These are phyloP conservation scores for Scotopteryx bipunctaria DNA, from an alignment of 2,888 invertebrate species.

Conservation along the genomic window DNA sequence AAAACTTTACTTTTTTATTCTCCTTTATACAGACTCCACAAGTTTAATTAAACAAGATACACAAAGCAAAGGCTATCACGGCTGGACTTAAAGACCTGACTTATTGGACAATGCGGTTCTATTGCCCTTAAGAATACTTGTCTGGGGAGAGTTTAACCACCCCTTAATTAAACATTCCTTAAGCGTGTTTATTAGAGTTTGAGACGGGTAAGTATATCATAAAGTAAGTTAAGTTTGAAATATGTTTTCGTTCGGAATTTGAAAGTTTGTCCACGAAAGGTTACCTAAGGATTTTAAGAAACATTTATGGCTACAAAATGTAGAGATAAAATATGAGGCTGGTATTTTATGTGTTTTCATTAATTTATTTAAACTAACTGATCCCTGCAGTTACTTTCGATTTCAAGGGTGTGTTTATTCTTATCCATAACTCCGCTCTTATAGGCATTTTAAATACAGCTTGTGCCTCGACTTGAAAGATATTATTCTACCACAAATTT, in stretches of 20 bases:
- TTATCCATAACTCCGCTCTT: too few relatives aligned
- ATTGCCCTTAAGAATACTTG: constrained; percentile 11
- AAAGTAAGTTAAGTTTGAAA: constrained; percentile 15
- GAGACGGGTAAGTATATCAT: constrained; percentile 12
- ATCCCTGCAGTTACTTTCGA: too few relatives aligned
- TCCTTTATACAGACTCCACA: constrained; percentile 33
- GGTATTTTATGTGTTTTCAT: too few relatives aligned
- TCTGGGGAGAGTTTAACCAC: constrained; percentile 13
- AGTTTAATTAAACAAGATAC: constrained; percentile 34
- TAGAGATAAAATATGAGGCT: too few relatives aligned
- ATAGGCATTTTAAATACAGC: too few relatives aligned
- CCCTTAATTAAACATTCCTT: constrained; percentile 26
- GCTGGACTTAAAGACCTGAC: constrained; percentile 11
- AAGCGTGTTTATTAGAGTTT: constrained; percentile 24
- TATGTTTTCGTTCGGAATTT: constrained; percentile 19
- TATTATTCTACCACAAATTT: too few relatives aligned
- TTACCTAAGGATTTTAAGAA: not conserved
- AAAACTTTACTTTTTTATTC: too few relatives aligned
- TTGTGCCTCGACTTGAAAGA: too few relatives aligned
- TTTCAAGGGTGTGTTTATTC: too few relatives aligned
- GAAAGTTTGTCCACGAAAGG: not conserved
- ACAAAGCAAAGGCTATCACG: constrained; percentile 16
- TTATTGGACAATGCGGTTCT: constrained; percentile 11
- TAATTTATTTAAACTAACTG: too few relatives aligned
- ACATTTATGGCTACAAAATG: not conserved